phyloP scores from a whole-genome alignment of 2,888 invertebrate species.

The Microchrysa polita region DNA sequence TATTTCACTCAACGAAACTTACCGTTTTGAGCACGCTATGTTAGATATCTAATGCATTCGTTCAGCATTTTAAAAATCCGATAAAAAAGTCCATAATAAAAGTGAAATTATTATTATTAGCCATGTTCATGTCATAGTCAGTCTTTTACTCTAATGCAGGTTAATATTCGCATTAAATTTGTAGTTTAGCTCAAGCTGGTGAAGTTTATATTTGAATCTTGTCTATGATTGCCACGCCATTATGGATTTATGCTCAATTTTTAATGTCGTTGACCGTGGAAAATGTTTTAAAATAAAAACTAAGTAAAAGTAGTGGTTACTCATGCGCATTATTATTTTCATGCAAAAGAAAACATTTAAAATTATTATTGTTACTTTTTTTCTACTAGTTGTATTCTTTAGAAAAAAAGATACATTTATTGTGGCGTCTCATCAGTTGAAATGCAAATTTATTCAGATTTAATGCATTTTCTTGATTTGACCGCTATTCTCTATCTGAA shows the following conservation, averaged over 20 bases:
- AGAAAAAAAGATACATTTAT: too few relatives aligned
- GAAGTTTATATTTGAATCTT: too few relatives aligned
- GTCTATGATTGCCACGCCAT: not conserved
- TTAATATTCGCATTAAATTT: constrained; percentile 2
- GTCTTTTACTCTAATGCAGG: not conserved
- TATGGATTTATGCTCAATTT: not conserved
- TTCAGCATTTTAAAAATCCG: too few relatives aligned
- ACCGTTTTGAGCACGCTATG: too few relatives aligned
- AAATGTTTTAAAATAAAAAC: not conserved
- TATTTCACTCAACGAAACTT: too few relatives aligned
- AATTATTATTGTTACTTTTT: not conserved
- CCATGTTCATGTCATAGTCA: not conserved
- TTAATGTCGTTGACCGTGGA: constrained; percentile 5
- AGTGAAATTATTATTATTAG: not conserved
- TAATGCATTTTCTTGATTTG: too few relatives aligned
- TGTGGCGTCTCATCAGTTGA: too few relatives aligned
- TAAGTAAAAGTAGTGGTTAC: constrained; percentile 8
- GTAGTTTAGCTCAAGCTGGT: not conserved
- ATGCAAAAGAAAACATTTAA: too few relatives aligned
- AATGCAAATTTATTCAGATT: too few relatives aligned
- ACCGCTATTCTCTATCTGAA: too few relatives aligned
- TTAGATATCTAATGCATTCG: not conserved
- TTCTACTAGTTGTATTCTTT: too few relatives aligned
- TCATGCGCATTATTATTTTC: constrained; percentile 1
- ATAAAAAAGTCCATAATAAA: not conserved